Percentiles rank a stretch among this genome's conserved stretches.
Conservation (phyloP, 2,888 invertebrate genomes). For the Arenicola marina region DNA sequence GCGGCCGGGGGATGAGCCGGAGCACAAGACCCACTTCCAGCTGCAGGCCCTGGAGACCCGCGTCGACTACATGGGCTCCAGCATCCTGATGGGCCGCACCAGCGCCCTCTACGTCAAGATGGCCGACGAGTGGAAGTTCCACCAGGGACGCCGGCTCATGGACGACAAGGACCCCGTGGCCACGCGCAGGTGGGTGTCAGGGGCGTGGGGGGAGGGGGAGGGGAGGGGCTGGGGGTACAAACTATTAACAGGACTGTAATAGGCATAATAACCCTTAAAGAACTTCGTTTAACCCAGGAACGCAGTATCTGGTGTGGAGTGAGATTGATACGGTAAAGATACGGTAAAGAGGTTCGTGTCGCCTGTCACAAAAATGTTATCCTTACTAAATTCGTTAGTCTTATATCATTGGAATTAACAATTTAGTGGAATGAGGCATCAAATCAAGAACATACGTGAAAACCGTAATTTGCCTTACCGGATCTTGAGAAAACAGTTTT, state of each 20-base stretch:
- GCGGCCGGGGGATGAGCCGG: constrained; percentile 86
- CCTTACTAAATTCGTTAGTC: too few species aligned
- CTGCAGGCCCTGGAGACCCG: constrained; percentile 85
- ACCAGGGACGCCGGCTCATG: constrained; percentile 50
- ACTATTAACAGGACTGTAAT: neutral
- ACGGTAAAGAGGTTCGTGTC: too few species aligned
- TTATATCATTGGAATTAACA: too few species aligned
- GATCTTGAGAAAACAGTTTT: too few species aligned
- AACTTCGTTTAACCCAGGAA: neutral
- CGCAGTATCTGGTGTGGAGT: too few species aligned
- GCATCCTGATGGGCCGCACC: constrained; percentile 87
- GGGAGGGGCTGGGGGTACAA: neutral
- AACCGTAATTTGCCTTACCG: too few species aligned
- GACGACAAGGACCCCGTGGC: constrained; percentile 59
- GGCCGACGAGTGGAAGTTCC: constrained; percentile 85
- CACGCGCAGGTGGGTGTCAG: constrained; percentile 54
- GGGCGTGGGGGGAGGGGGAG: too few species aligned
- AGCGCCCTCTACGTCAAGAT: constrained; percentile 76
- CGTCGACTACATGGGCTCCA: constrained; percentile 98
- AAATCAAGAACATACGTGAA: too few species aligned
- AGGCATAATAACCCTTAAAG: neutral
- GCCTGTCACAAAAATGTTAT: too few species aligned
- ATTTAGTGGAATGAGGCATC: too few species aligned
- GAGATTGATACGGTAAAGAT: too few species aligned
- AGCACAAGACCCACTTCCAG: constrained; percentile 73